Base-by-base conservation (phyloP, 2,888 invertebrate genomes). In the Neoscelio sp. region DNA sequence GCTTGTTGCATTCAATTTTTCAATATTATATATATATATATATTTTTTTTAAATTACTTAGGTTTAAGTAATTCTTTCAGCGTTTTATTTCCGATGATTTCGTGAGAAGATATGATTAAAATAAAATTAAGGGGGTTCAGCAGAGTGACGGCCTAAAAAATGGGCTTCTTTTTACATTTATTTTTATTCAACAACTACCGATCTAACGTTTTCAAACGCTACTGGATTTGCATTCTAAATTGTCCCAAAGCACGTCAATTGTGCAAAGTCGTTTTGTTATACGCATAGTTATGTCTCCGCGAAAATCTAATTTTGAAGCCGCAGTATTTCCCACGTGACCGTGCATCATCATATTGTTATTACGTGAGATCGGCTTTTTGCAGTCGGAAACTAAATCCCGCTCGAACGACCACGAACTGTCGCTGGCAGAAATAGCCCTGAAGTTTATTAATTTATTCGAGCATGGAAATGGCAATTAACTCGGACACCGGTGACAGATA, bases 371-470 rank as follows among this genome's bases (percentile, higher is more conserved):
- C 76, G 73, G 70, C 65, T 80, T 80, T 75, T 80, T 64, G 73
- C 64, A 71, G 58, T 70, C 58, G 68, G 38, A 75, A 80, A 80
- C 73, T 74, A 74, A 77, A 71, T 74, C 70, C 28, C 81, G 74
- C 70, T 70, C 70, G 65, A 77, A 67, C 40, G 80, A 60, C 68
- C 81, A 54, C 78, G 68, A 81, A 71, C 84, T 84, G 87, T 87
- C 85, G 82, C 35, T 77, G 81, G 76, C 87, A 88, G 87, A 68
- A 76, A 80, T 84, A 79, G 81, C 81, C 58, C 83, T 71, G 82
- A 82, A 88, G 86, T 89, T 89, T 89, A 88, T 89, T 89, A 89
- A 90, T 89, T 89, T 89, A 90, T 89, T 88, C 89, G 86, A 87
- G 89, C 90, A 87, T 89, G 87, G 87, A 88, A 89, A 88, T 85